Evolutionary conservation across 2,113 vertebrate genomes (phyloP).

Genomic region (Grammomys surdaster): DNA sequence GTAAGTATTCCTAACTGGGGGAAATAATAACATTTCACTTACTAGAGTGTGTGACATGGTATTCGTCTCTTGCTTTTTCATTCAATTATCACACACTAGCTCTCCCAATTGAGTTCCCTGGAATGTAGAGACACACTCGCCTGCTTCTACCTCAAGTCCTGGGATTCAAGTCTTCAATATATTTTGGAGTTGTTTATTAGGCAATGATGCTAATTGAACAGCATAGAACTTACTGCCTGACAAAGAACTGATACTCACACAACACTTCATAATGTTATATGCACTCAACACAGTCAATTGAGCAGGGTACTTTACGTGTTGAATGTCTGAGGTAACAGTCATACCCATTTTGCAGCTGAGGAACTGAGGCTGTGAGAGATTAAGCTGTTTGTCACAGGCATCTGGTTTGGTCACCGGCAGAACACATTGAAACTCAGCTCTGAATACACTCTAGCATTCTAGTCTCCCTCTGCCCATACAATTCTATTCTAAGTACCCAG

Average conservation of each 20-base stretch:
- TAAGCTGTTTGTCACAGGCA: slow-evolving; percentile 1
- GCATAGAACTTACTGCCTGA: background rate
- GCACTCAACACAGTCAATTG: background rate
- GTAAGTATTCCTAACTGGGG: background rate
- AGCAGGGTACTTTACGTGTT: slow-evolving; percentile 22
- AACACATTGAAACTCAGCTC: slow-evolving; percentile 51
- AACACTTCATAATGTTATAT: slow-evolving; percentile 17
- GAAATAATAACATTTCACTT: background rate
- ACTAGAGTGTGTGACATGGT: background rate
- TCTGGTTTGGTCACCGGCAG: background rate
- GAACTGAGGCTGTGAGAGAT: slow-evolving; percentile 17
- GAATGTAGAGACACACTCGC: background rate
- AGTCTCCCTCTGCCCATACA: background rate
- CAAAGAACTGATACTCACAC: slow-evolving; percentile 14
- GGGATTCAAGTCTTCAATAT: background rate
- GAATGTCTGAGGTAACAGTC: background rate
- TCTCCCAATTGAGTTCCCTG: background rate
- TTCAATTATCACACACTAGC: slow-evolving; percentile 6
- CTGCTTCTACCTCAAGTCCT: background rate
- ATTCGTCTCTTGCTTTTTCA: background rate
- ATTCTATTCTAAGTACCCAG: slow-evolving; percentile 8
- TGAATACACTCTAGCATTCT: slow-evolving; percentile 6
- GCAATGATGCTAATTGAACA: slow-evolving; percentile 18
- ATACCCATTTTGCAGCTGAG: slow-evolving; percentile 29
- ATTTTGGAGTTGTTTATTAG: slow-evolving; percentile 28